Evolutionary conservation across 2,113 vertebrate species (phyloP).

Genomic region (Nerophis lumbriciformis): DNA sequence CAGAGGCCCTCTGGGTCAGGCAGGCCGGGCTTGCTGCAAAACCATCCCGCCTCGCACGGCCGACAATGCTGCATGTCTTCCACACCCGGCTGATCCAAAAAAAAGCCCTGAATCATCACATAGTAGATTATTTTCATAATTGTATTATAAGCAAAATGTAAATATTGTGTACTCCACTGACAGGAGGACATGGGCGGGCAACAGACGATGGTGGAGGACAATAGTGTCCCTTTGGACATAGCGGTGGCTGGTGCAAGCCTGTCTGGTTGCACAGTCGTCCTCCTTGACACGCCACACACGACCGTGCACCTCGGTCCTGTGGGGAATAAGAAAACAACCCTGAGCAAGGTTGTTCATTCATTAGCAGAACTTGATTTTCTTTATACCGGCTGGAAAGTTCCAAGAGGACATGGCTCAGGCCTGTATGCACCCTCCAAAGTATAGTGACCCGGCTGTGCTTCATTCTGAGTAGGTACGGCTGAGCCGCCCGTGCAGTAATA

Average conservation of each 20-base stretch:
- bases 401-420: conserved; percentile 72
- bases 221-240: conserved; percentile 80
- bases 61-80: conserved; percentile 67
- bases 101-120: conserved; percentile 73
- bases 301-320: conserved; percentile 69
- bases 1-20: conserved; percentile 74
- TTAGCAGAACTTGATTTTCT: conserved; percentile 10
- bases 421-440: conserved; percentile 70
- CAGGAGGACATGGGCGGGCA: conserved; percentile 72
- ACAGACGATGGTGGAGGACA: conserved; percentile 70
- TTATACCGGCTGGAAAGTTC: conserved; percentile 81
- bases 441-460: conserved; percentile 74
- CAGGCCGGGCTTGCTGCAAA: conserved; percentile 76
- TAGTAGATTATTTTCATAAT: neutral
- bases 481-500: conserved; percentile 80
- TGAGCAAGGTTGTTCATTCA: neutral
- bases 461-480: conserved; percentile 69
- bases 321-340: conserved; percentile 17
- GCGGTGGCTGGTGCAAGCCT: conserved; percentile 61
- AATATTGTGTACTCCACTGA: conserved; percentile 53
- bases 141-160: neutral
- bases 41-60: conserved; percentile 75
- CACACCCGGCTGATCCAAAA: conserved; percentile 61
- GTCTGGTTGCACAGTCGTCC: conserved; percentile 79
- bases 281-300: conserved; percentile 72